Conservation (phyloP, 2,888 invertebrate genomes). For the Orthosia gracilis region DNA sequence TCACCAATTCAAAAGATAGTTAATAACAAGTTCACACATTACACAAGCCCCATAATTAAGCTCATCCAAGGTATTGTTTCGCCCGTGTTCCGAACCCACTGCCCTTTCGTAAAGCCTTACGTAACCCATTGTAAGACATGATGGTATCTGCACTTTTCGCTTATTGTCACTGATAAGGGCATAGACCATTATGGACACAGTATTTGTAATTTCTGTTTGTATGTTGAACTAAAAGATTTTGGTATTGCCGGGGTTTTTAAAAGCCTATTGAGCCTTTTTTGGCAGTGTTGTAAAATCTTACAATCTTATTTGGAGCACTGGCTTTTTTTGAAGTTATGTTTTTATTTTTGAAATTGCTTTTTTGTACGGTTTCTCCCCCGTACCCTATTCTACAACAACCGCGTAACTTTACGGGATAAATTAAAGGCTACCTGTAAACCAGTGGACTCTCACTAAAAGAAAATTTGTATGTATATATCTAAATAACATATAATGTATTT, state of each 20-base stretch:
- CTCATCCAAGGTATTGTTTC: constrained; percentile 53
- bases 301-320: neutral
- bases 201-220: constrained; percentile 46
- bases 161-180: constrained; percentile 36
- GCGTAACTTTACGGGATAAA: too few species aligned
- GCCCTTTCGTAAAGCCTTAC: constrained; percentile 47
- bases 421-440: too few species aligned
- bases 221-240: constrained; percentile 1
- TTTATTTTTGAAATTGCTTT: too few species aligned
- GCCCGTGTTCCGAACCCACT: constrained; percentile 44
- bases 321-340: neutral
- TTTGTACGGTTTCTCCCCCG: too few species aligned
- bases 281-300: neutral
- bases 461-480: too few species aligned
- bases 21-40: constrained; percentile 34
- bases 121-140: constrained; percentile 44
- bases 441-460: too few species aligned
- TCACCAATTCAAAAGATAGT: constrained; percentile 7
- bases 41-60: constrained; percentile 48
- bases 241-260: neutral
- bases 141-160: constrained; percentile 3
- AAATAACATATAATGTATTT: too few species aligned
- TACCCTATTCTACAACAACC: too few species aligned
- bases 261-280: neutral
- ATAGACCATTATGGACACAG: constrained; percentile 37